Base-by-base conservation (phyloP, 2,888 invertebrate species). In the Polymixis flavicincta region DNA sequence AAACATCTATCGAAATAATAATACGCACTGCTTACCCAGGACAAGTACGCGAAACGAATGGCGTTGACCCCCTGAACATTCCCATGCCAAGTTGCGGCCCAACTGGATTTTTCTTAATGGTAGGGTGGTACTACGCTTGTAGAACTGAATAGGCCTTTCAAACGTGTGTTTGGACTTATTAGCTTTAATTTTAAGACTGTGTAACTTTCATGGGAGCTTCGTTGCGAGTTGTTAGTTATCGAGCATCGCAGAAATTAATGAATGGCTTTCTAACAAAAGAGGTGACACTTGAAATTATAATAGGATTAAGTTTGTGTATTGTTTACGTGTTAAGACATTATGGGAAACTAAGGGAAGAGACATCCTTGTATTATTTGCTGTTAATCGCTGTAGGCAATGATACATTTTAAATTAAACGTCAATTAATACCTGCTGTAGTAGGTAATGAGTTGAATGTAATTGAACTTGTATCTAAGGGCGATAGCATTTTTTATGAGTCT, bases 1-100 rank as follows among this genome's bases (percentile, higher is more conserved):
- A 96, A 96, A 95, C 95, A 96, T 95, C 95, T 94, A 95, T 96
- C 95, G 93, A 92, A 96, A 96, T 96, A 96, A 96, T 96, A 96
- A 96, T 96, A 96, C 95, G 92, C 94, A 95, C 94, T 93, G 93
- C 94, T 93, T 93, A 92, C 93, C 89, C 94, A 92, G 92, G 94
- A 95, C 96, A 95, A 96, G 96, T 96, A 95, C 95, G 93, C 93
- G 94, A 94, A 93, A 92, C 94, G 94, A 94, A 95, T 96, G 95
- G 93, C 96, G 96, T 96, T 96, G 96, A 96, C 96, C 96, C 95
- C 95, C 94, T 92, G 94, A 93, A 90, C 93, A 95, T 96, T 96
- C 96, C 95, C 96, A 96, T 93, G 95, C 94, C 88, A 90, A 92
- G 90, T 91, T 90, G 94, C 90, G 89, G 88, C 79, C 91, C 94